Evolutionary conservation across 2,797 vertebrate species (phyloP).

Genomic region (Poecilia gillii): DNA sequence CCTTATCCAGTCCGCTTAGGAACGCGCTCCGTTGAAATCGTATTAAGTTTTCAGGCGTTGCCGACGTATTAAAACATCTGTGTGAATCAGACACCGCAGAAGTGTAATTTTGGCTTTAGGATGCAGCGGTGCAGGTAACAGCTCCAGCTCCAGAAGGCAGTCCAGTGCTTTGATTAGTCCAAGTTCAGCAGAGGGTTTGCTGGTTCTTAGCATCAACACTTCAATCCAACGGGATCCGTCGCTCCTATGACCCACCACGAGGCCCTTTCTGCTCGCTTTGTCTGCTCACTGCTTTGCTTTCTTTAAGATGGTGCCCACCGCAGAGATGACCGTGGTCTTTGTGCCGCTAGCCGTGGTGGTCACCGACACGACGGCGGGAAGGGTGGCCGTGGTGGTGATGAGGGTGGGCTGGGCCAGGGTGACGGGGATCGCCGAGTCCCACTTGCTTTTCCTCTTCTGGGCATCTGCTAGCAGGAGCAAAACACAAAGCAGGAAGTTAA

Average conservation of each 20-base stretch:
- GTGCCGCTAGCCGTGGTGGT: constrained; percentile 97
- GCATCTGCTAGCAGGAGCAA: constrained; percentile 81
- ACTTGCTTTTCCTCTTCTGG: constrained; percentile 98
- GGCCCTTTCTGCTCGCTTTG: neutral
- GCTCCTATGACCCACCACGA: neutral
- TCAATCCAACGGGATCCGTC: neutral
- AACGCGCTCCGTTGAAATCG: neutral
- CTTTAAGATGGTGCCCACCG: constrained; percentile 96
- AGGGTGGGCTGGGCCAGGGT: constrained; percentile 93
- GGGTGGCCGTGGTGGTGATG: constrained; percentile 91
- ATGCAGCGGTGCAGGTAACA: constrained; percentile 26
- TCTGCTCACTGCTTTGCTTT: constrained; percentile 93
- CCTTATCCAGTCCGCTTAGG: constrained; percentile 5
- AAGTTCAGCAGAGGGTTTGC: constrained; percentile 17
- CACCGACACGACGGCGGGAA: constrained; percentile 94
- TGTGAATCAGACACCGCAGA: constrained; percentile 4
- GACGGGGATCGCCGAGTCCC: constrained; percentile 96
- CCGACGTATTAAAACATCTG: constrained; percentile 18
- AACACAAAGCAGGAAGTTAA: neutral
- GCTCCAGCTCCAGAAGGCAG: constrained; percentile 51
- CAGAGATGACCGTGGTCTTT: constrained; percentile 98
- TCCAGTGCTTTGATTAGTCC: constrained; percentile 31
- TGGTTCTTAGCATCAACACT: neutral
- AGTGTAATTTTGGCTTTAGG: constrained; percentile 14
- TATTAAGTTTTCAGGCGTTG: constrained; percentile 16